Evolutionary conservation across 2,888 invertebrate genomes (phyloP).

Genomic region (Sylvicola fuscatus): DNA sequence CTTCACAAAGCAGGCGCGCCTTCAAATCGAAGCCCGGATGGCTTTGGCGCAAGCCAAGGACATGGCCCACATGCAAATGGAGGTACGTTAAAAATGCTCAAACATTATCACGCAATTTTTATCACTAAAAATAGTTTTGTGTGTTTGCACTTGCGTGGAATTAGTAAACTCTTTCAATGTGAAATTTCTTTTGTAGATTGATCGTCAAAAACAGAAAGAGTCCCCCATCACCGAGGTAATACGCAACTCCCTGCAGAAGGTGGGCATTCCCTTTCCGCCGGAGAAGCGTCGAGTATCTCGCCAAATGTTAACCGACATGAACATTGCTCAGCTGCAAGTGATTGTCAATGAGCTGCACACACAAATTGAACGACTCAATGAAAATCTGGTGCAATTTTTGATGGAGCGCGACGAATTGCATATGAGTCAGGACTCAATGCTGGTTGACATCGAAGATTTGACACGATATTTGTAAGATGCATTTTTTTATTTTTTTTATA

Average conservation of each 20-base stretch:
- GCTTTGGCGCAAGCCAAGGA: conserved; percentile 79
- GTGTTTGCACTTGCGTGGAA: background rate
- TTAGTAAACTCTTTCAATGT: background rate
- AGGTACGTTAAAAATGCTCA: conserved; percentile 28
- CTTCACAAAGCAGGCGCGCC: conserved; percentile 55
- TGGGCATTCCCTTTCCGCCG: conserved; percentile 63
- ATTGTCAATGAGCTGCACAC: conserved; percentile 88
- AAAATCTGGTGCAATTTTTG: conserved; percentile 68
- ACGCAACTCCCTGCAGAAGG: conserved; percentile 55
- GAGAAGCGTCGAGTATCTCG: conserved; percentile 66
- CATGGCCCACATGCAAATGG: conserved; percentile 83
- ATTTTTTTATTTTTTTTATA: background rate
- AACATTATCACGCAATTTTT: background rate
- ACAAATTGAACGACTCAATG: conserved; percentile 83
- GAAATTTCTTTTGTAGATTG: conserved; percentile 22
- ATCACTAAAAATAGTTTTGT: background rate
- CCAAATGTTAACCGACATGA: conserved; percentile 78
- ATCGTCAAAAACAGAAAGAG: conserved; percentile 45
- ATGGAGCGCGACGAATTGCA: conserved; percentile 89
- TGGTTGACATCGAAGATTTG: conserved; percentile 91
- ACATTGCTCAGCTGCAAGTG: conserved; percentile 76
- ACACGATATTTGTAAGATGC: conserved; percentile 65
- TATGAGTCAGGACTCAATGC: conserved; percentile 95
- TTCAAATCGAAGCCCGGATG: conserved; percentile 73
- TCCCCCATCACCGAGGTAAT: conserved; percentile 78